Conservation (phyloP, 2,113 vertebrate genomes). For the Anolis sagrei region DNA sequence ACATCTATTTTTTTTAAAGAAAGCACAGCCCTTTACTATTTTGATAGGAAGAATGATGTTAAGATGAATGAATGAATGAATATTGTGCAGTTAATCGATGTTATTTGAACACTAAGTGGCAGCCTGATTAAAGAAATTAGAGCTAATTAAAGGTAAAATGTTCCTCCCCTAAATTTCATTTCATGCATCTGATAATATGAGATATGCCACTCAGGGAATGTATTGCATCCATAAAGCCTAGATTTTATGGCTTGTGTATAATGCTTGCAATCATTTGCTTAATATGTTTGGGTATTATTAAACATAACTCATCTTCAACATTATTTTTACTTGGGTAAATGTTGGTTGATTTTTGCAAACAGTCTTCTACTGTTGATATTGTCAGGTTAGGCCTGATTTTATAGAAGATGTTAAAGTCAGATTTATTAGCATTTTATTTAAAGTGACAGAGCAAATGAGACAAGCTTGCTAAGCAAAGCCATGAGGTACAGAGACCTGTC, state of each 20-base stretch:
- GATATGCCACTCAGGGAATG: constrained; percentile 63
- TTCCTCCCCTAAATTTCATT: constrained; percentile 71
- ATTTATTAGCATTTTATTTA: background rate
- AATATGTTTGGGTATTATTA: constrained; percentile 62
- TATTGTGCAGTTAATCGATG: constrained; percentile 61
- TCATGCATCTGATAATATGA: constrained; percentile 67
- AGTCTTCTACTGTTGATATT: constrained; percentile 2
- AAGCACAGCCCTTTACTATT: background rate
- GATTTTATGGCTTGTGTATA: constrained; percentile 65
- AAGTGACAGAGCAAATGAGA: constrained; percentile 12
- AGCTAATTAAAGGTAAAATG: constrained; percentile 77
- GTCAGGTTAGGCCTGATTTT: background rate
- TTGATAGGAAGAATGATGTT: constrained; percentile 34
- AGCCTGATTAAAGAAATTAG: constrained; percentile 74
- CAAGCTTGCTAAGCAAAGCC: background rate
- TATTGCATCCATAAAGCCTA: constrained; percentile 63
- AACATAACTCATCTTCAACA: constrained; percentile 58
- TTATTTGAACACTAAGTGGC: constrained; percentile 68
- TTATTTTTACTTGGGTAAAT: constrained; percentile 72
- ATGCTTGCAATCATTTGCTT: constrained; percentile 68
- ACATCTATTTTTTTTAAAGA: background rate
- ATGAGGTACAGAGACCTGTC: background rate
- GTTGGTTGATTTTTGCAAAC: constrained; percentile 60
- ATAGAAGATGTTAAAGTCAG: constrained; percentile 5
- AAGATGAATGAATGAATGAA: constrained; percentile 59